phyloP scores from a whole-genome alignment of 2,113 vertebrate species.

The Menura novaehollandiae region DNA sequence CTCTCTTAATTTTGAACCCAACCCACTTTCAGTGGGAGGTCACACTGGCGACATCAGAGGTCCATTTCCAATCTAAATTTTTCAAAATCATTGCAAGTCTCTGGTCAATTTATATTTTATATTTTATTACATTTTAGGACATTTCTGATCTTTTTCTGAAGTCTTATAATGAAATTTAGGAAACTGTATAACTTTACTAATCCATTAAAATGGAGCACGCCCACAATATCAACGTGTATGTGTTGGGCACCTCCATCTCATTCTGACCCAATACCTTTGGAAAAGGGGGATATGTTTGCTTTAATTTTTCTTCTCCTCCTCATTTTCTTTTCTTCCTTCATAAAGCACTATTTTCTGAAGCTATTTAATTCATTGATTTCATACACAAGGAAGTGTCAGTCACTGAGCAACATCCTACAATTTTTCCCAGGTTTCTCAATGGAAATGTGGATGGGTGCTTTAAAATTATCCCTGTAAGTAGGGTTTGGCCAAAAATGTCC shows the following conservation, averaged over 20 bases:
- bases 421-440: neutral
- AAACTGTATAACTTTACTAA: neutral
- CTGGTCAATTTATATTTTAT: neutral
- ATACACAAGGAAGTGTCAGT: neutral
- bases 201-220: neutral
- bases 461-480: neutral
- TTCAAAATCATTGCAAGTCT: neutral
- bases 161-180: neutral
- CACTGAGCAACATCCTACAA: neutral
- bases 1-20: neutral
- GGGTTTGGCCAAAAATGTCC: neutral
- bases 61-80: neutral
- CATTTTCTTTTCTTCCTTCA: neutral
- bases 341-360: neutral
- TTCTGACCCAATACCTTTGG: neutral
- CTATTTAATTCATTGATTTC: neutral
- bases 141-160: neutral
- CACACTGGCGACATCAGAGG: neutral
- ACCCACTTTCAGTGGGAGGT: neutral
- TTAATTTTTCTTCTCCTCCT: neutral
- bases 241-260: neutral
- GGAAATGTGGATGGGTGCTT: neutral
- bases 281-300: neutral
- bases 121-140: neutral
- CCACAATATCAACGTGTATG: neutral